Base-by-base conservation (phyloP, 92 coral and sea anemone species). In the Plumapathes pennacea region DNA sequence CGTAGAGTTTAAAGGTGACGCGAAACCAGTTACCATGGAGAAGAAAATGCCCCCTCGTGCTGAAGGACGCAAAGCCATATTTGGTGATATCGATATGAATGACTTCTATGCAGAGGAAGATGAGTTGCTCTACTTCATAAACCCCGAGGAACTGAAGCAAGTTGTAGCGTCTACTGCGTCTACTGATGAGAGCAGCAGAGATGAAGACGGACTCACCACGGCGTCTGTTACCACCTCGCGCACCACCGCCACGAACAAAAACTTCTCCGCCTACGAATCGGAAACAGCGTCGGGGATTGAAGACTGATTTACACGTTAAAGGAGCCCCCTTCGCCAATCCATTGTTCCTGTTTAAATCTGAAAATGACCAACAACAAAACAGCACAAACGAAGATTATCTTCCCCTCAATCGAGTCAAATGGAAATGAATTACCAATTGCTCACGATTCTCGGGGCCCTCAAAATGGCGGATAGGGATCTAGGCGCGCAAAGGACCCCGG, bases 51-150 rank as follows among this genome's bases (percentile, higher is more conserved):
- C 26, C 9, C 19, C 43, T 12, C 15, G 15, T 18, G 37, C 65
- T 3, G 4, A n/a, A 17, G 89, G 86, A 20, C 50, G 81, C 29
- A 56, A 71, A 46, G 72, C 74, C 7, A 87, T 87, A 33, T 84
- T 87, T 49, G 95, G 95, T 21, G 69, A 71, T 14, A 50, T 87
- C 31, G 86, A 87, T 34, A 87, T 87, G 95, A 75, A 82, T 47
- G 78, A 87, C 47, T 87, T 87, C 52, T 87, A 87, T 64, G 26
- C 37, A 7, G 85, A 67, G 41, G 84, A 67, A 30, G 95, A 87
- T 52, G 95, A 87, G 50, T 55, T 87, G 48, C 62, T 87, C 10
- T 87, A 82, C 63, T 87, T 49, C 34, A 69, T 87, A 39, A 77
- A 67, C 32, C 69, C 70, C 33, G 85, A 82, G 22, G 83, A 87